phyloP scores from a whole-genome alignment of 1,140 invertebrate genomes.

The Micrasema minimum region DNA sequence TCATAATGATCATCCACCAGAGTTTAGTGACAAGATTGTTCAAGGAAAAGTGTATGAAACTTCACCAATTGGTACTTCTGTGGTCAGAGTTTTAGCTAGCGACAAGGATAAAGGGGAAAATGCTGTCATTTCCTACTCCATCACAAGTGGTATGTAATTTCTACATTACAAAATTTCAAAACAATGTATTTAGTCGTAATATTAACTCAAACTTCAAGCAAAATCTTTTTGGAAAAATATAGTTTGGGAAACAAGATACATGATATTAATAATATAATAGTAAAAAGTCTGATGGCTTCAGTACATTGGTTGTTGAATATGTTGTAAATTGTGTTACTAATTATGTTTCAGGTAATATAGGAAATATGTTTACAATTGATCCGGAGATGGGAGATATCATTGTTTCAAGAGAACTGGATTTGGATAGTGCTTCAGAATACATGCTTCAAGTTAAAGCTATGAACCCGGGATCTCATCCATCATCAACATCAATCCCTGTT shows the following conservation, averaged over 20 bases:
- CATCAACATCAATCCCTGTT: constrained; percentile 82
- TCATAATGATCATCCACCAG: constrained; percentile 90
- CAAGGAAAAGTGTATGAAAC: constrained; percentile 83
- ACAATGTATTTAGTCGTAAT: too few relatives aligned
- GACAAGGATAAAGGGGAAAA: constrained; percentile 87
- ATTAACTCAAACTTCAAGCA: too few relatives aligned
- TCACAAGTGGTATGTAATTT: constrained; percentile 75
- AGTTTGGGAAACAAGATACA: too few relatives aligned
- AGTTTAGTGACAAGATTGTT: constrained; percentile 80
- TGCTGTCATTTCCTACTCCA: constrained; percentile 82
- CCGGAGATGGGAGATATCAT: constrained; percentile 79
- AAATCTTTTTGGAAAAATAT: too few relatives aligned
- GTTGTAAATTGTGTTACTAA: too few relatives aligned
- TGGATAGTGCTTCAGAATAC: constrained; percentile 78
- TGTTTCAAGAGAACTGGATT: constrained; percentile 79
- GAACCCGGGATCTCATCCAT: constrained; percentile 80
- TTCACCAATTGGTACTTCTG: constrained; percentile 76
- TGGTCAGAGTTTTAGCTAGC: constrained; percentile 79
- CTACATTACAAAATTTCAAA: too few relatives aligned
- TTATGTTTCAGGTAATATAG: constrained; percentile 81
- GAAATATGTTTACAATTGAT: constrained; percentile 85
- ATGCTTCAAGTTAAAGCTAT: constrained; percentile 84
- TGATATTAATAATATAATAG: too few relatives aligned
- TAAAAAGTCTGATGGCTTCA: too few relatives aligned
- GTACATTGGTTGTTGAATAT: too few relatives aligned